Conservation (phyloP, 2,888 invertebrate species). For the Bhutanitis thaidina region DNA sequence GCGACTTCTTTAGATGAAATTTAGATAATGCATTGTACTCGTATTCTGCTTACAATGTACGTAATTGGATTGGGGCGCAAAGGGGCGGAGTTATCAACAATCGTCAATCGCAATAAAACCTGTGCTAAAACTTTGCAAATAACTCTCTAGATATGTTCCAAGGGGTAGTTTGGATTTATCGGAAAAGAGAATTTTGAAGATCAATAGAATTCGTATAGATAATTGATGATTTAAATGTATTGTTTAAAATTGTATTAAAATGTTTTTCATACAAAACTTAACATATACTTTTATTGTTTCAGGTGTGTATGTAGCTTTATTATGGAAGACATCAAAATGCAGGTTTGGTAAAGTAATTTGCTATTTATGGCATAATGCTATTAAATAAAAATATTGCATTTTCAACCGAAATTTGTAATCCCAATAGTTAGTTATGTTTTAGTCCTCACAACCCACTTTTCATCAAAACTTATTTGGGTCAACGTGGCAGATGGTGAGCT, state of each 20-base stretch:
- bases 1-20: conserved; percentile 64
- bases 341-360: not conserved
- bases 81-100: conserved; percentile 53
- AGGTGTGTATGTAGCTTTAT: conserved; percentile 29
- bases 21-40: conserved; percentile 51
- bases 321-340: not conserved
- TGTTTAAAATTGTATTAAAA: too few species aligned
- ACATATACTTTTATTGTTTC: conserved; percentile 26
- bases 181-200: not conserved
- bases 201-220: not conserved
- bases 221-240: too few species aligned
- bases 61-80: conserved; percentile 69
- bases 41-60: conserved; percentile 54
- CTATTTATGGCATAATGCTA: too few species aligned
- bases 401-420: too few species aligned
- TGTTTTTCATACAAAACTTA: not conserved
- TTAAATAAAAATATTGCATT: too few species aligned
- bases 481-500: too few species aligned
- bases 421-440: too few species aligned
- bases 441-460: too few species aligned
- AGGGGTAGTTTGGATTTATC: conserved; percentile 13
- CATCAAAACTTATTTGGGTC: too few species aligned
- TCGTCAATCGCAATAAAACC: conserved; percentile 73
- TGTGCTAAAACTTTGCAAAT: conserved; percentile 69
- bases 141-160: conserved; percentile 36